A percentile compares a stretch with the other conserved stretches of the same genome.
These are phyloP conservation scores for Paralvinella palmiformis DNA, from an alignment of 1,140 invertebrate species.

Conservation along the genomic window DNA sequence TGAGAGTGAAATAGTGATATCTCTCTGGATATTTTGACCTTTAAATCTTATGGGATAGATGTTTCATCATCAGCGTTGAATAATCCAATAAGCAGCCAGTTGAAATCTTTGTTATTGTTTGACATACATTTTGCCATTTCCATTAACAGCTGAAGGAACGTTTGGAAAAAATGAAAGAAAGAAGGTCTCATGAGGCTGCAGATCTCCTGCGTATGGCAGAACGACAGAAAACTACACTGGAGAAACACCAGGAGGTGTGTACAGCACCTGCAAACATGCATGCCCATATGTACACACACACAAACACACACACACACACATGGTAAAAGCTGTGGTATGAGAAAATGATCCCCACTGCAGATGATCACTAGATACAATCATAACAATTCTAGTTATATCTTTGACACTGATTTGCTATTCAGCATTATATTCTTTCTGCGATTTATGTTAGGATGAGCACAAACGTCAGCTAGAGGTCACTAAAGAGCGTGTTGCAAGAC, in stretches of 20 bases:
- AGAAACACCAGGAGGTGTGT: not conserved
- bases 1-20: too few species aligned
- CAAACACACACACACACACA: not conserved
- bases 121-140: not conserved
- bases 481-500: not conserved
- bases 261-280: not conserved
- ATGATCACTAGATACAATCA: too few species aligned
- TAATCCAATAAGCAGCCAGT: too few species aligned
- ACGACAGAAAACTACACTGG: not conserved
- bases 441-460: not conserved
- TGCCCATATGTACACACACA: not conserved
- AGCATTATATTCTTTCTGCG: not conserved
- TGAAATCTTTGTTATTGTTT: too few species aligned
- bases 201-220: not conserved
- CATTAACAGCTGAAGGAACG: not conserved
- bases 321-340: too few species aligned
- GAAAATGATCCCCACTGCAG: too few species aligned
- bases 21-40: too few species aligned
- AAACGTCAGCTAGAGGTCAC: not conserved
- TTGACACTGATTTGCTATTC: too few species aligned
- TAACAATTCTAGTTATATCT: too few species aligned
- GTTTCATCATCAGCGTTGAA: too few species aligned
- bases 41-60: too few species aligned
- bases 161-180: constrained; percentile 2
- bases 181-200: not conserved